Percentiles rank a stretch among this genome's conserved stretches.
These are phyloP conservation scores for Crossocerus cetratus DNA, from an alignment of 2,888 invertebrate genomes.

Conservation along the genomic window DNA sequence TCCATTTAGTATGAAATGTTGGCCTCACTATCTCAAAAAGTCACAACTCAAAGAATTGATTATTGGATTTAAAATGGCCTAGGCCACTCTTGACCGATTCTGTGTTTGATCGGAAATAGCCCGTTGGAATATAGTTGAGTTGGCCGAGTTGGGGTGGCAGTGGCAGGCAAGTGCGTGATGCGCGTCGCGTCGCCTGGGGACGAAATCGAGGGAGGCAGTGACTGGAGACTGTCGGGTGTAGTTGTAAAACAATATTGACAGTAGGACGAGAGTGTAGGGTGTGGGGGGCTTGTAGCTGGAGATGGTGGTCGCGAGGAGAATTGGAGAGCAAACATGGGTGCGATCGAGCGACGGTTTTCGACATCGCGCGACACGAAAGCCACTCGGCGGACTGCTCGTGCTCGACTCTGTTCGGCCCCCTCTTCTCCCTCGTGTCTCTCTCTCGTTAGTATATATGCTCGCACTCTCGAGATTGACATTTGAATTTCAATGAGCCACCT, in stretches of 20 bases:
- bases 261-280: constrained; percentile 33
- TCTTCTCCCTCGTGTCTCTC: constrained; percentile 4
- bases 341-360: constrained; percentile 59
- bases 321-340: constrained; percentile 65
- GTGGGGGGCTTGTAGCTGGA: constrained; percentile 48
- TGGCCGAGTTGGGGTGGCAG: background rate
- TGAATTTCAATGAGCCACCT: constrained; percentile 60
- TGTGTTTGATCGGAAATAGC: too few species aligned
- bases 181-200: background rate
- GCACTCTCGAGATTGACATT: constrained; percentile 61
- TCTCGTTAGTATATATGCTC: constrained; percentile 55
- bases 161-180: background rate
- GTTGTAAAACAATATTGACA: constrained; percentile 55
- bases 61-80: too few species aligned
- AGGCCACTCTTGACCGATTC: too few species aligned
- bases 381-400: constrained; percentile 50
- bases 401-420: constrained; percentile 6
- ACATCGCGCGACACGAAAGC: constrained; percentile 56
- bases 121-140: too few species aligned
- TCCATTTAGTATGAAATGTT: too few species aligned
- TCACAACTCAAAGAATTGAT: too few species aligned
- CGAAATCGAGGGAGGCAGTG: background rate
- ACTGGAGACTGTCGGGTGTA: constrained; percentile 15
- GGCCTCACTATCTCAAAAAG: too few species aligned
- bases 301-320: constrained; percentile 51